A percentile compares a stretch with the other conserved stretches of the same genome.
These are phyloP conservation scores for Eretmochelys imbricata DNA, from an alignment of 2,113 vertebrate genomes.

Conservation along the genomic window DNA sequence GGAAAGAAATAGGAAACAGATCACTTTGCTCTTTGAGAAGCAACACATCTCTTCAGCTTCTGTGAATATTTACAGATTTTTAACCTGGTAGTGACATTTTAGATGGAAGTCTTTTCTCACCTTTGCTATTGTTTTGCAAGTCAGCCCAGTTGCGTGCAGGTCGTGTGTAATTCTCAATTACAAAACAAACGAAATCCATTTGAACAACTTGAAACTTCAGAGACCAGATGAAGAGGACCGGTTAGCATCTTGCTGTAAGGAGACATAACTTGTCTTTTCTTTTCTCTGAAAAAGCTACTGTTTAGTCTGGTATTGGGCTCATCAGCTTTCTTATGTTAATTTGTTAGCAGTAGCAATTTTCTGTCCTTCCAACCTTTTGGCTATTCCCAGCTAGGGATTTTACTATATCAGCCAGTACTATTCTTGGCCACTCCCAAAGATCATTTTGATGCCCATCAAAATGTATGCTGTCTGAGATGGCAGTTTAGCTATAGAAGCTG, in stretches of 20 bases:
- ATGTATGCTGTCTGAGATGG: neutral
- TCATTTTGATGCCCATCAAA: neutral
- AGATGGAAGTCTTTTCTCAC: conserved; percentile 11
- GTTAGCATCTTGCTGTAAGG: neutral
- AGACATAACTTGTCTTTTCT: neutral
- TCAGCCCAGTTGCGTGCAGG: neutral
- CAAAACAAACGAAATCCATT: neutral
- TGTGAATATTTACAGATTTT: neutral
- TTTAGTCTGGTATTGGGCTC: neutral
- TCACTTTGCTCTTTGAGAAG: neutral
- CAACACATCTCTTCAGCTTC: neutral
- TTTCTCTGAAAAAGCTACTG: neutral
- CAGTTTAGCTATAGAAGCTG: neutral
- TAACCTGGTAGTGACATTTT: neutral
- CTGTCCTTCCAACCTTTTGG: neutral
- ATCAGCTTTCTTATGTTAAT: neutral
- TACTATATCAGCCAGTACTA: neutral
- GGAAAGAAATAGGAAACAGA: neutral
- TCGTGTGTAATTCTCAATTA: neutral
- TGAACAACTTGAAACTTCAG: neutral
- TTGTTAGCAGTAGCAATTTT: neutral
- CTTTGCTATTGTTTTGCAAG: neutral
- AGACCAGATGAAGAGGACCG: neutral
- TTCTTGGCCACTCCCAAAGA: neutral
- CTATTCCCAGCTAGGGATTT: neutral